Base-by-base conservation (phyloP, 2,797 vertebrate genomes). In the Danio aesculapii region DNA sequence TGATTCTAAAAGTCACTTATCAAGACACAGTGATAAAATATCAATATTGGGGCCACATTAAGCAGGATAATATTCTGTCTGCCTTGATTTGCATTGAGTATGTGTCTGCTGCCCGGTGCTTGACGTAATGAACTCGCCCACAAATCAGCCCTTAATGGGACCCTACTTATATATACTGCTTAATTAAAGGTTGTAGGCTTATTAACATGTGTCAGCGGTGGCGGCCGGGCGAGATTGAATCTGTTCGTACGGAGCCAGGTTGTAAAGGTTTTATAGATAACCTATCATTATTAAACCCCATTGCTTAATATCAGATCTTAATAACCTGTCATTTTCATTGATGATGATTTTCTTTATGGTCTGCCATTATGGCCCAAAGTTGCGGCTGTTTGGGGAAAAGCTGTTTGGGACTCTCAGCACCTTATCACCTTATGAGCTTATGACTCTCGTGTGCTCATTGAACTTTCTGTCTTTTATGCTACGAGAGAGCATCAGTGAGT, bases 151-250 rank as follows among this genome's bases (percentile, higher is more conserved):
- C 94, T 93, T 98, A 99, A 99, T 98, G 96, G 96, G 95, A 94
- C 95, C 95, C 96, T 97, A 96, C 97, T 98, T 99, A 97, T 97
- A 97, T 97, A 97, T 99, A 98, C 97, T 96, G 97, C 97, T 98
- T 99, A 98, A 99, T 99, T 99, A 99, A 98, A 98, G 98, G 97
- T 97, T 98, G 97, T 97, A 95, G 96, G 96, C 96, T 98, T 98
- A 98, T 99, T 99, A 99, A 98, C 98, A 99, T 98, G 98, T 99
- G 96, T 98, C 96, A 97, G 94, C 94, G 94, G 94, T 92, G 91
- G 89, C 90, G 94, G 94, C 90, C 89, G 92, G 88, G 89, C 91
- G 91, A 94, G 94, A 94, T 94, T 93, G 92, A 94, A 95, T 95
- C 94, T 93, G 91, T 93, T 94, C 95, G 92, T 94, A 93, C 94